phyloP scores from a whole-genome alignment of 2,888 invertebrate species.

The Apomyelois bistriatella region DNA sequence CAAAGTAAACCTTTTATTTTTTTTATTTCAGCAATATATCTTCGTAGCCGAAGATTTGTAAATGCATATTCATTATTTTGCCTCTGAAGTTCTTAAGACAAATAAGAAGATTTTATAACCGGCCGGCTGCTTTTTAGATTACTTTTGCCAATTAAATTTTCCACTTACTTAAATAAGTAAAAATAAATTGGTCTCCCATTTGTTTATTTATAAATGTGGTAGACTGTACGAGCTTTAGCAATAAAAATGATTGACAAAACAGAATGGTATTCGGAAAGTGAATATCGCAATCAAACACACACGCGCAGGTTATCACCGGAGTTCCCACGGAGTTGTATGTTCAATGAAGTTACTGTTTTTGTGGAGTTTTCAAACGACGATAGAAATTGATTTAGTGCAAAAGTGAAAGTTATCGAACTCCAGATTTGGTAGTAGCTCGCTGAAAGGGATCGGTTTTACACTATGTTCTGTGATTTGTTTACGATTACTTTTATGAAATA shows the following conservation, averaged over 20 bases:
- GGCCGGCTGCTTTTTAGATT: no score
- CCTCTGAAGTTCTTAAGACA: no score
- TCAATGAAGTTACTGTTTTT: conserved; percentile 49
- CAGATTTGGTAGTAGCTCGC: background rate
- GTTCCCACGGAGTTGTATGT: conserved; percentile 49
- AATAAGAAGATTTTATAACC: no score
- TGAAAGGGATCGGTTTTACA: background rate
- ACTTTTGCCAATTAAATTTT: no score
- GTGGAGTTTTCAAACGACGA: conserved; percentile 41
- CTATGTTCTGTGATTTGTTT: background rate
- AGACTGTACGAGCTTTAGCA: background rate
- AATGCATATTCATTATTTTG: no score
- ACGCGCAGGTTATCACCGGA: background rate
- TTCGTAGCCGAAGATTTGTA: no score
- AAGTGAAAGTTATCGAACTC: conserved; percentile 34
- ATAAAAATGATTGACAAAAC: background rate
- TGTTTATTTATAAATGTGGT: no score
- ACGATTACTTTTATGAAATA: background rate
- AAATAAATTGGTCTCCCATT: no score
- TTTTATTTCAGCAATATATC: no score
- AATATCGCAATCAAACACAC: background rate
- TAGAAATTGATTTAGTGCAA: conserved; percentile 46
- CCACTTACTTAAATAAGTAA: no score
- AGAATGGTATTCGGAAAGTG: background rate
- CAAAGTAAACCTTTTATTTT: no score